These are phyloP conservation scores for Apodemia zela DNA, from an alignment of 2,888 invertebrate genomes.

Conservation along the genomic window DNA sequence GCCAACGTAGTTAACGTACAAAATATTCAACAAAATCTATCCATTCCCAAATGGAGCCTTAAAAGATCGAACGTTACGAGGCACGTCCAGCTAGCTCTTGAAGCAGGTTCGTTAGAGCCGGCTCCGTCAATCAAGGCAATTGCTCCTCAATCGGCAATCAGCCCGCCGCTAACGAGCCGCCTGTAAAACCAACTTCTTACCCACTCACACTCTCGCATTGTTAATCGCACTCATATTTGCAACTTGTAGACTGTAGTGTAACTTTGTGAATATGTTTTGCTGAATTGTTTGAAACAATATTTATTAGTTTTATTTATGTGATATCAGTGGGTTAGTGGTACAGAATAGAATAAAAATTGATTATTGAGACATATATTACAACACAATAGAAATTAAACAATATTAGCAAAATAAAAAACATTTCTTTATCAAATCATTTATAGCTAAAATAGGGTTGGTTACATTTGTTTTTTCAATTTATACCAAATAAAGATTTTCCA, in stretches of 20 bases:
- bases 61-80: slow-evolving; percentile 32
- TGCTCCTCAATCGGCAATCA: slow-evolving; percentile 81
- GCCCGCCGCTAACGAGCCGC: slow-evolving; percentile 67
- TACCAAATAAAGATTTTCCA: too few relatives aligned
- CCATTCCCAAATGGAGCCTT: slow-evolving; percentile 21
- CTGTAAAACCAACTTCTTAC: slow-evolving; percentile 64
- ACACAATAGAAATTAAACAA: too few relatives aligned
- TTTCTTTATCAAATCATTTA: too few relatives aligned
- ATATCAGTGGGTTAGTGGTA: too few relatives aligned
- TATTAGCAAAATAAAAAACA: too few relatives aligned
- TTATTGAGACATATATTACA: too few relatives aligned
- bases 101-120: slow-evolving; percentile 70
- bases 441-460: too few relatives aligned
- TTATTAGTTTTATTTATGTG: neutral
- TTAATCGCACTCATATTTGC: slow-evolving; percentile 44
- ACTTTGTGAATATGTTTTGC: slow-evolving; percentile 31
- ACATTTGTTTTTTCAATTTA: too few relatives aligned
- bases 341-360: too few relatives aligned
- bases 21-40: slow-evolving; percentile 11
- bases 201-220: slow-evolving; percentile 41
- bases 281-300: slow-evolving; percentile 20
- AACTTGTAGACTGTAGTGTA: slow-evolving; percentile 35
- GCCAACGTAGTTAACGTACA: neutral
- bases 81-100: slow-evolving; percentile 55
- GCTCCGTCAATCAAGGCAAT: slow-evolving; percentile 79